Conservation (phyloP, 2,113 vertebrate genomes). For the Cromileptes altivelis region DNA sequence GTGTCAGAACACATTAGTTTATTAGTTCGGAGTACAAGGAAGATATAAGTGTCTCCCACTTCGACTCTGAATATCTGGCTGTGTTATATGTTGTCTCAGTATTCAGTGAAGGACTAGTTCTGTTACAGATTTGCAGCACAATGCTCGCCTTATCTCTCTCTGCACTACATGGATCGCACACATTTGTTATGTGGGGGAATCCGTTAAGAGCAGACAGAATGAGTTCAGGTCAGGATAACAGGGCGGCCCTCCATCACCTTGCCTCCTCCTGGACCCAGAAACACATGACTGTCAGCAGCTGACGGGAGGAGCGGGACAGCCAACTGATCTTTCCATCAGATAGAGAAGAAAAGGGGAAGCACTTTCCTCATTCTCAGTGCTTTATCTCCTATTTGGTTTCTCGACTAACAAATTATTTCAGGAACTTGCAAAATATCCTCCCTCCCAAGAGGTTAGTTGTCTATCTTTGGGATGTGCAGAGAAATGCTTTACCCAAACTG, state of each 20-base stretch:
- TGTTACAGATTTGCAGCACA: not conserved
- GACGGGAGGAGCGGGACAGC: not conserved
- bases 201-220: constrained; percentile 41
- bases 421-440: constrained; percentile 48
- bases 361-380: constrained; percentile 29
- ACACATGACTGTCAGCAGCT: constrained; percentile 66
- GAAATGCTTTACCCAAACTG: constrained; percentile 24
- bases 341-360: constrained; percentile 9
- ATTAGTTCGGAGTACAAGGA: constrained; percentile 3
- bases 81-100: not conserved
- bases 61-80: constrained; percentile 2
- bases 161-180: not conserved
- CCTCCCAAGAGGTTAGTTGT: constrained; percentile 38
- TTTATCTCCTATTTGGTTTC: constrained; percentile 52
- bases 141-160: not conserved
- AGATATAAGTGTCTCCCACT: not conserved
- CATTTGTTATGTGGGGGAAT: constrained; percentile 16
- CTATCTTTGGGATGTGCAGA: constrained; percentile 26
- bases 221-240: constrained; percentile 60
- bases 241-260: constrained; percentile 31
- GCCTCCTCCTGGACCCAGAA: constrained; percentile 32
- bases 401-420: constrained; percentile 29
- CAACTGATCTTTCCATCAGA: constrained; percentile 28
- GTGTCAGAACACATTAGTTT: constrained; percentile 47
- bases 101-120: not conserved